Evolutionary conservation across 1,140 invertebrate species (phyloP), one percentile per base, ranked within the genome.

Genomic region (Drosophila leontia): DNA sequence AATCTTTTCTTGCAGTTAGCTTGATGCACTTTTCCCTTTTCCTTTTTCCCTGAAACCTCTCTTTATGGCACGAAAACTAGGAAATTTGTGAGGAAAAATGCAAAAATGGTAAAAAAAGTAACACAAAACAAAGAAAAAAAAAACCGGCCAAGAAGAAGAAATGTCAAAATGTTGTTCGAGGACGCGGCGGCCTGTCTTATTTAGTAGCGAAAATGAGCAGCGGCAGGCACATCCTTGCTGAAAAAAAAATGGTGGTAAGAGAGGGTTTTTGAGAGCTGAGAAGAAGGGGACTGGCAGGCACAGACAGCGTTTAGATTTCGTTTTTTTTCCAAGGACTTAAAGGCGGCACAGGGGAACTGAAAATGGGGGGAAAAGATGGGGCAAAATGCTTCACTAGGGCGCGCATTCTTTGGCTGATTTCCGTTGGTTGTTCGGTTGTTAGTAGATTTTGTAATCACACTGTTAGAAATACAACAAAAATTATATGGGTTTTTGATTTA

Each of bases 201-300:
- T 87, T 87, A 78, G 84, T 83, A 80, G 80, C 84, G 80, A 87
- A 87, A 87, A 87, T 87, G 84, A 87, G 84, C 83, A 87, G 83
- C 80, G 72, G 77, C 80, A 80, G 72, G 71, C 84, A 77, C 67
- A 82, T 82, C 82, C 81, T 83, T 69, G 58, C 34, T 62, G 51
- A 47, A 13, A 48, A 72, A 72, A 76, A 80, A 63, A 78, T 70
- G 71, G 67, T 42, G 34, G 47, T 35, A 17, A 37, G 23, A 42
- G 56, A 42, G 37, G 39, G 35, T 58, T 55, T 55, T 55, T 37
- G 17, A 55, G 17, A 44, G 56, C 39, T 37, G 51, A 7, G 23
- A 34, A 23, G 26, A 37, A 6, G 32, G 44, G 44, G 26, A 42
- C 41, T 17, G 35, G 68, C 65, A 70, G 53, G 53, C 67, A 34